A percentile compares a stretch with the other conserved stretches of the same genome.
Evolutionary conservation across 2,888 invertebrate species (phyloP).

Genomic region (Adineta ricciae): DNA sequence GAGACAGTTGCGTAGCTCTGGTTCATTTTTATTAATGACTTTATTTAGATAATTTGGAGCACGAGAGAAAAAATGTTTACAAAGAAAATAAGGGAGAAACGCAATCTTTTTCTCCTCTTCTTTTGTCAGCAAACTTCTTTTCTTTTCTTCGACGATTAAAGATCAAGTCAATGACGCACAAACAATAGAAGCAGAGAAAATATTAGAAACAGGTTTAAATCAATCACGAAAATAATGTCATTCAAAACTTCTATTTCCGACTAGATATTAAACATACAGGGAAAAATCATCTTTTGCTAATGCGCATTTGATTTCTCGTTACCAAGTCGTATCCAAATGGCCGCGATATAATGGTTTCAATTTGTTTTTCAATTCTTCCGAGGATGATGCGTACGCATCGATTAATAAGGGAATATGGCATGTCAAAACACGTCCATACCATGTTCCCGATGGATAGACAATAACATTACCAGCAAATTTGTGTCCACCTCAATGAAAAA

Average conservation of each 20-base stretch:
- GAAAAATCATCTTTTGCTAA: neutral
- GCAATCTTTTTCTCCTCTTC: neutral
- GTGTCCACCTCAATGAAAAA: neutral
- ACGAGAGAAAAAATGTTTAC: neutral
- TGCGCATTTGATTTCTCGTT: neutral
- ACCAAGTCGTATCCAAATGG: neutral
- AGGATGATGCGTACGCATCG: neutral
- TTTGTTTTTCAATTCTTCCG: neutral
- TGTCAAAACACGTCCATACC: neutral
- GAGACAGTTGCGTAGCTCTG: neutral
- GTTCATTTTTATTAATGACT: neutral
- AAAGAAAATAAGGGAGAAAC: neutral
- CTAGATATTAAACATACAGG: neutral
- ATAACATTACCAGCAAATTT: conserved; percentile 22
- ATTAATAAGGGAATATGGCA: neutral
- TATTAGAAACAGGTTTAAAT: neutral
- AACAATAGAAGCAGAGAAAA: neutral
- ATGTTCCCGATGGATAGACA: neutral
- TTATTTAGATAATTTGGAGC: neutral
- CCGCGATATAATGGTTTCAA: neutral
- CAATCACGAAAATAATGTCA: neutral
- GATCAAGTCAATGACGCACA: neutral
- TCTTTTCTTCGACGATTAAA: neutral
- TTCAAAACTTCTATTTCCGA: neutral
- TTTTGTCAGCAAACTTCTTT: neutral